Evolutionary conservation across 2,113 vertebrate genomes (phyloP), one percentile per base, ranked within the genome.

Genomic region (Neogobius melanostomus): DNA sequence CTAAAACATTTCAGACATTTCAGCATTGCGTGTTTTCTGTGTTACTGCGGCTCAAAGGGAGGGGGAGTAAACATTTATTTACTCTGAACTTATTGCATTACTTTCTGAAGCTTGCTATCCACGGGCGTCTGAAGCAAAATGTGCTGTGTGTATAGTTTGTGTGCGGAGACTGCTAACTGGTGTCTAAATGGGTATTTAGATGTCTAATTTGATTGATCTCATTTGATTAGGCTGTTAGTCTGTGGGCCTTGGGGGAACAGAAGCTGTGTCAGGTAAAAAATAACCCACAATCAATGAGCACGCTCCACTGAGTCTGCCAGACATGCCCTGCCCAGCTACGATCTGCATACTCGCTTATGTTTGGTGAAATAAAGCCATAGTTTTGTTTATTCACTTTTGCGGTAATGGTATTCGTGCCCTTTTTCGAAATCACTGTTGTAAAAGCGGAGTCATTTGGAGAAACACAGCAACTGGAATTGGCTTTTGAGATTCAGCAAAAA

Each of bases 181-280:
- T 61, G 43, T 61, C 59, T 61, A 61, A 61, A 61, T 61, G 59
- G 57, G 59, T 61, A 61, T 61, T 61, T 61, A 61, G 59, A 61
- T 61, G 59, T 61, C 59, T 61, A 61, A 61, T 61, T 61, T 61
- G 59, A 61, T 61, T 61, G 59, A 61, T 61, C 59, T 61, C 59
- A 61, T 61, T 61, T 61, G 59, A 61, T 61, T 61, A 61, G 59
- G 59, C 59, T 61, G 59, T 61, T 45, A 61, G 59, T 61, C 59
- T 61, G 59, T 61, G 42, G 59, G 59, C 59, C 59, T 61, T 11
- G 59, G 59, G 59, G 59, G 44, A 61, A 61, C 59, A 44, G 59
- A 61, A 61, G 59, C 59, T 61, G 59, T n/a, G 42, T 61, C 59
- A 61, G 59, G 59, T 61, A 61, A 61, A 61, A 61, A 61, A 61